phyloP scores from a whole-genome alignment of 92 coral and sea anemone genomes.

The Phenganax subtilis region DNA sequence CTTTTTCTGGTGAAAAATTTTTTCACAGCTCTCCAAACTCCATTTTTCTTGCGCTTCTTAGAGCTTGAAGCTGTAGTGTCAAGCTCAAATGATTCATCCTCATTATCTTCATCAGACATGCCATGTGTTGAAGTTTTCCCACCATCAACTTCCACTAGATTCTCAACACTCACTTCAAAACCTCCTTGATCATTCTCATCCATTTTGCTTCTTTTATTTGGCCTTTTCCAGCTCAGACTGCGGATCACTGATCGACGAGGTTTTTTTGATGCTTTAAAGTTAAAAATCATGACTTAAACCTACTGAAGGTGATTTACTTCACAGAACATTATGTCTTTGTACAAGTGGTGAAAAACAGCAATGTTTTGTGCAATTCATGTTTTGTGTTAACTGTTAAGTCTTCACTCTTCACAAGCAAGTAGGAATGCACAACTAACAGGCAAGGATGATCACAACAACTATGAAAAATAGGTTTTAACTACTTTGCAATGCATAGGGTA shows the following conservation, averaged over 20 bases:
- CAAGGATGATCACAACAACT: too few relatives aligned
- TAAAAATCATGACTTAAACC: background rate
- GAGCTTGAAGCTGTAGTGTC: conserved; percentile 15
- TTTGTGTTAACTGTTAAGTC: too few relatives aligned
- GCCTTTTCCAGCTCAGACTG: conserved; percentile 40
- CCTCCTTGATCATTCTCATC: background rate
- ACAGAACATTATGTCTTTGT: too few relatives aligned
- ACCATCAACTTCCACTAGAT: background rate
- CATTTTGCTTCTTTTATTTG: conserved; percentile 30
- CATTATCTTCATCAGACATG: conserved; percentile 19
- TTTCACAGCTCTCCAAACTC: conserved; percentile 67
- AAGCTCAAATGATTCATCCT: conserved; percentile 12
- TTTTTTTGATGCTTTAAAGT: conserved; percentile 16
- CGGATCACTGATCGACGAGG: conserved; percentile 32
- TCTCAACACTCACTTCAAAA: background rate
- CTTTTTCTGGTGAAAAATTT: conserved; percentile 76
- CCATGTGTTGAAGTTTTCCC: background rate
- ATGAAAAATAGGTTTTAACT: too few relatives aligned
- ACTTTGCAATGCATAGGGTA: too few relatives aligned
- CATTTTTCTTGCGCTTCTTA: conserved; percentile 34
- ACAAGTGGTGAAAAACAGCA: too few relatives aligned
- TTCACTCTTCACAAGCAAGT: too few relatives aligned
- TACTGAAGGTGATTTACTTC: too few relatives aligned
- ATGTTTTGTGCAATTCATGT: too few relatives aligned
- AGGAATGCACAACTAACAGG: too few relatives aligned